Conservation (phyloP, 2,113 vertebrate genomes). For the Psettodes erumei region DNA sequence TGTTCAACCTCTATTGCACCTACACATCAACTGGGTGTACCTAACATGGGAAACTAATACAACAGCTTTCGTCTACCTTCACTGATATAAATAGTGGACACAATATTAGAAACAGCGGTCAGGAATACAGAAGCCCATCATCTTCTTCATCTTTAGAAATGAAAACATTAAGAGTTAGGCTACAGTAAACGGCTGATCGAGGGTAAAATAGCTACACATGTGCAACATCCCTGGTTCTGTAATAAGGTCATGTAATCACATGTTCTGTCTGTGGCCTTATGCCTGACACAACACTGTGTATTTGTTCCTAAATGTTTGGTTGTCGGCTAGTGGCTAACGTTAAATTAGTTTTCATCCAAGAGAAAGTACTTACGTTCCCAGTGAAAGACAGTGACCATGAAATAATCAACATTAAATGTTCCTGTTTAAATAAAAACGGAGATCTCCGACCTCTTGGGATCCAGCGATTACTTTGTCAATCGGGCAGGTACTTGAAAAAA, state of each 20-base stretch:
- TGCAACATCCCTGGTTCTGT: constrained; percentile 13
- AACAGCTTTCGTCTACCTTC: background rate
- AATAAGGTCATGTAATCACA: constrained; percentile 22
- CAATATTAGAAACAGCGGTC: too few relatives aligned
- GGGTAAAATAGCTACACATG: background rate
- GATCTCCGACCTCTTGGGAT: constrained; percentile 20
- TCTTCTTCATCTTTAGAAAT: background rate
- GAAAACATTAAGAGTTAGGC: too few relatives aligned
- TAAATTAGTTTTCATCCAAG: background rate
- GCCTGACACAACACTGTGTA: background rate
- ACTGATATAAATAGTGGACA: background rate
- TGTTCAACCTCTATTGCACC: background rate
- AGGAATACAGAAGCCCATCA: too few relatives aligned
- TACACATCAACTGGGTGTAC: background rate
- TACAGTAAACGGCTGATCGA: constrained; percentile 23
- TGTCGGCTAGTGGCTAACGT: background rate
- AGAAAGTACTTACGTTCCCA: constrained; percentile 50
- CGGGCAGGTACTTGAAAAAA: constrained; percentile 26
- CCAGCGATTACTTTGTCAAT: constrained; percentile 20
- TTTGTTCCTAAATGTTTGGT: background rate
- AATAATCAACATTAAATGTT: background rate
- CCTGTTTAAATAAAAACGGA: constrained; percentile 11
- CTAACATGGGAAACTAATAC: background rate
- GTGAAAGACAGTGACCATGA: background rate
- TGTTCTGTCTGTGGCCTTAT: constrained; percentile 25